phyloP scores from a whole-genome alignment of 1,140 invertebrate species.

The Polypedilum pembai region DNA sequence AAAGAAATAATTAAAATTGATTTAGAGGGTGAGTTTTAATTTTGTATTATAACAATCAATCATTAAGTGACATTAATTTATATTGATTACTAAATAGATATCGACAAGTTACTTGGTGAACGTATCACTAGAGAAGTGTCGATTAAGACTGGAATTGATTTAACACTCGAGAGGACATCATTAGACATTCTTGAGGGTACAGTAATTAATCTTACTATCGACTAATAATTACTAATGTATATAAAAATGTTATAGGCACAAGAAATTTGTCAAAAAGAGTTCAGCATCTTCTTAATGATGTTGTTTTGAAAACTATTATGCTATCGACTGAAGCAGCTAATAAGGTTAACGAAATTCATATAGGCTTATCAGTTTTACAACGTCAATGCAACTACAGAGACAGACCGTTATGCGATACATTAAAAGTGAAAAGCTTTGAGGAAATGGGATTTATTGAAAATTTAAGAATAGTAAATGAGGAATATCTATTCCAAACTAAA shows the following conservation, averaged over 20 bases:
- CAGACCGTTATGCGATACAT: constrained; percentile 53
- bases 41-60: background rate
- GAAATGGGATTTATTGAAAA: constrained; percentile 45
- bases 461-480: constrained; percentile 38
- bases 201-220: background rate
- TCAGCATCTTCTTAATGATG: constrained; percentile 44
- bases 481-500: background rate
- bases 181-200: constrained; percentile 50
- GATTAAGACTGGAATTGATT: constrained; percentile 52
- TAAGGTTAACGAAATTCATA: constrained; percentile 49
- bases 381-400: constrained; percentile 51
- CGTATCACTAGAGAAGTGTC: constrained; percentile 54
- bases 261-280: constrained; percentile 46
- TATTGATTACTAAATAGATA: constrained; percentile 44
- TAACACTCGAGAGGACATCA: constrained; percentile 49
- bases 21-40: constrained; percentile 48
- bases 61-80: background rate
- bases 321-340: constrained; percentile 47
- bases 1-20: constrained; percentile 52
- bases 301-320: constrained; percentile 45
- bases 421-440: constrained; percentile 51
- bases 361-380: constrained; percentile 49
- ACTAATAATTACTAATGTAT: constrained; percentile 2
- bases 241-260: constrained; percentile 40
- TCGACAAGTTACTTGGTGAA: constrained; percentile 53